A percentile compares a stretch with the other conserved stretches of the same genome.
Evolutionary conservation across 23 tunicate genomes (phyloP).

Genomic region (Aplidium turbinatum): DNA sequence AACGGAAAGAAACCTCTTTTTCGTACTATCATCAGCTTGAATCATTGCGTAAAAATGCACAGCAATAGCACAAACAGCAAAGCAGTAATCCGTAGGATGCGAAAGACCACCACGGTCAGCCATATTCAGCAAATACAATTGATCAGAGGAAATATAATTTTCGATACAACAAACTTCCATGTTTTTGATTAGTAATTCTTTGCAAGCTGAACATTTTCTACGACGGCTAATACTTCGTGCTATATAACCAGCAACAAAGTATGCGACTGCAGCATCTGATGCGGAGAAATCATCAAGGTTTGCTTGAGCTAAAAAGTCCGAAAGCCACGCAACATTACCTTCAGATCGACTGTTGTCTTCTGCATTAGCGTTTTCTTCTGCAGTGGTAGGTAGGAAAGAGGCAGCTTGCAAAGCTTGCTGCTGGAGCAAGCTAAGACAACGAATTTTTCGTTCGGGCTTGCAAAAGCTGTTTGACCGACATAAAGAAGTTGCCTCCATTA

Average conservation of each 20-base stretch:
- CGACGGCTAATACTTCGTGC: slow-evolving; percentile 3
- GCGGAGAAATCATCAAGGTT: background rate
- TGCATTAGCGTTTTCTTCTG: no score
- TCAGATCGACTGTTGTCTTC: background rate
- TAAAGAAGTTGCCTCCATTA: slow-evolving; percentile 25
- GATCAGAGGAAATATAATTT: background rate
- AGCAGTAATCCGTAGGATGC: background rate
- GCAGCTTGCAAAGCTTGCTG: slow-evolving; percentile 18
- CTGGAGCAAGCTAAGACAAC: slow-evolving; percentile 24
- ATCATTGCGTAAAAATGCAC: background rate
- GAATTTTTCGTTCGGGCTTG: slow-evolving; percentile 19
- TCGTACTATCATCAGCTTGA: background rate
- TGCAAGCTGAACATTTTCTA: slow-evolving; percentile 20
- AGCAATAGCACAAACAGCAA: background rate
- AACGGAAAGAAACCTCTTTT: background rate
- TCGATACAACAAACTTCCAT: background rate
- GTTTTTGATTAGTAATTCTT: background rate
- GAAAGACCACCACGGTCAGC: background rate
- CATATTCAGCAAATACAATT: background rate
- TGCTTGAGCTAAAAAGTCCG: background rate
- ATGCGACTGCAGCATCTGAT: slow-evolving; percentile 5
- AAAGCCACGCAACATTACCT: slow-evolving; percentile 10
- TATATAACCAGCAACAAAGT: slow-evolving; percentile 10
- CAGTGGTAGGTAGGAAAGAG: background rate
- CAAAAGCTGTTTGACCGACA: slow-evolving; percentile 13